A percentile compares a stretch with the other conserved stretches of the same genome.
Conservation (phyloP, 2,113 vertebrate genomes). For the Echinops telfairi region DNA sequence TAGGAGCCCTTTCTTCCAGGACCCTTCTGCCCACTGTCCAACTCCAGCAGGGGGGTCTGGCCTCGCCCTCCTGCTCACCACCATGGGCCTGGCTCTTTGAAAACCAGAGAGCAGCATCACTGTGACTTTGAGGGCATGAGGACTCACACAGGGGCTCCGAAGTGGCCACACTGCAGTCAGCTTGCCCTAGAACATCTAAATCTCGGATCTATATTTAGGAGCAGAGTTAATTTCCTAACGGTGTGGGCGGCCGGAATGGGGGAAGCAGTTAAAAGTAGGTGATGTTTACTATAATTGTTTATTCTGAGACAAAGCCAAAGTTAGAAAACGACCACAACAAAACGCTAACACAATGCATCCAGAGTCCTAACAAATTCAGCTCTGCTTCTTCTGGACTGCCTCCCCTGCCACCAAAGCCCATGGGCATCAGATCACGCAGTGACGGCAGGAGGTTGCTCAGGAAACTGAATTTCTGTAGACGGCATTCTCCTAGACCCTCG, state of each 20-base stretch:
- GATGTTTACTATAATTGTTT: background rate
- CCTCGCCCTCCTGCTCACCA: background rate
- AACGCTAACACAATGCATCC: background rate
- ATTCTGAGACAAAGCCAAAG: constrained; percentile 21
- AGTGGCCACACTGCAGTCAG: background rate
- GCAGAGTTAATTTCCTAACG: constrained; percentile 61
- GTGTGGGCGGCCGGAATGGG: constrained; percentile 29
- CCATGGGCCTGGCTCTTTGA: background rate
- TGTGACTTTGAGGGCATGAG: constrained; percentile 5
- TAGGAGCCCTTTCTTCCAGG: background rate
- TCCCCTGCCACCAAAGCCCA: background rate
- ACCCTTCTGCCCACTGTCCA: too few relatives aligned
- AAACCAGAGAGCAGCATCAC: background rate
- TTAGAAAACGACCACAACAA: background rate
- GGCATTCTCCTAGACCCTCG: background rate
- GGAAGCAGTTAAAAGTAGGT: constrained; percentile 48
- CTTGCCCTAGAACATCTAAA: constrained; percentile 60
- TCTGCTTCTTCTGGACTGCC: background rate
- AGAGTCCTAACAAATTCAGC: background rate
- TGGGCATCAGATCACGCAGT: background rate
- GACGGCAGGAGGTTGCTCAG: background rate
- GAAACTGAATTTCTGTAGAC: background rate
- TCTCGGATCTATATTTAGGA: constrained; percentile 68
- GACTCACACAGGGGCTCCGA: background rate
- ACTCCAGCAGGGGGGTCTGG: background rate